Evolutionary conservation across 2,888 invertebrate genomes (phyloP).

Genomic region (Gymnosoma rotundatum): DNA sequence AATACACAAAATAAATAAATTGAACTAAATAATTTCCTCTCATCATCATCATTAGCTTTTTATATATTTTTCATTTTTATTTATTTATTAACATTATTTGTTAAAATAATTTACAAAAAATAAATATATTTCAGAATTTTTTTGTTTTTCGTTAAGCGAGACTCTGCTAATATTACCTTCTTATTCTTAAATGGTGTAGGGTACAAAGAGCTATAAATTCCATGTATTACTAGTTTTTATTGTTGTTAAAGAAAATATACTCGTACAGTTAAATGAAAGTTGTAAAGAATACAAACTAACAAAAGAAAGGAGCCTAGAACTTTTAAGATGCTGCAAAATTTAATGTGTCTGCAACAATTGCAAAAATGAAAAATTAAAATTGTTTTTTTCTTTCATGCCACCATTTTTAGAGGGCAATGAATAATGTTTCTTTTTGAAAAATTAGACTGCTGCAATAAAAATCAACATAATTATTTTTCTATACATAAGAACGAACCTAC

Average conservation of each 20-base stretch:
- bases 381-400: neutral
- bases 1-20: too few relatives aligned
- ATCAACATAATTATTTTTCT: conserved; percentile 48
- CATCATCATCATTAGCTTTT: too few relatives aligned
- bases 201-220: conserved; percentile 49
- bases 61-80: too few relatives aligned
- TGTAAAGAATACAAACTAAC: conserved; percentile 36
- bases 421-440: neutral
- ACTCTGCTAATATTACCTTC: neutral
- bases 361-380: conserved; percentile 58
- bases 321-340: conserved; percentile 56
- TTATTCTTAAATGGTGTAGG: neutral
- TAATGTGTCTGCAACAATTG: conserved; percentile 66
- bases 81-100: too few relatives aligned
- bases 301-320: conserved; percentile 43
- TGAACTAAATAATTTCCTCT: too few relatives aligned
- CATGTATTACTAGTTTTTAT: conserved; percentile 48
- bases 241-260: conserved; percentile 43
- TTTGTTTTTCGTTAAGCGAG: too few relatives aligned
- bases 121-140: too few relatives aligned
- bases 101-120: too few relatives aligned
- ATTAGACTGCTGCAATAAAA: conserved; percentile 14
- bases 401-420: neutral
- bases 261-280: conserved; percentile 23
- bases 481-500: neutral